Evolutionary conservation across 2,797 vertebrate genomes (phyloP), one percentile per base, ranked within the genome.

Genomic region (Sphaeramia orbicularis): DNA sequence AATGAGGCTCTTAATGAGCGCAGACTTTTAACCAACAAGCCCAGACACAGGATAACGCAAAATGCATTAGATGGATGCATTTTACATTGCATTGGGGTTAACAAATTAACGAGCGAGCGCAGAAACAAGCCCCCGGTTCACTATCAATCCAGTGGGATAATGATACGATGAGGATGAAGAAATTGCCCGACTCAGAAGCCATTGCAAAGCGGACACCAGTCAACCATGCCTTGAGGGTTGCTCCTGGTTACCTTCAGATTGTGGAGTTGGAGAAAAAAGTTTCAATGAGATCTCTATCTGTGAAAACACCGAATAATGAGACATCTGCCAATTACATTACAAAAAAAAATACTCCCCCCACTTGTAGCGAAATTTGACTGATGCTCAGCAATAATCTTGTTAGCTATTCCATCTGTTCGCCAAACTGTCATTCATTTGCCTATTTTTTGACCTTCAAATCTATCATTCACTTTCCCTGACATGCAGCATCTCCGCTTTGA

Each of bases 361-460:
- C n/a, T n/a, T n/a, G n/a, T n/a, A n/a, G n/a, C n/a, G n/a, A n/a
- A n/a, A n/a, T 24, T 30, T 65, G 41, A 32, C 40, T 54, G 63
- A 54, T 63, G 30, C 65, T 66, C 45, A 15, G 48, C 64, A 63
- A 80, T 71, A 60, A 69, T 65, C 37, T 30, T 57, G 62, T 73
- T 61, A 57, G 76, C 40, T 61, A 18, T 71, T 71, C 60, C 54
- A 71, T 85, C 78, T 76, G 62, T 69, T 80, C 53, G 32, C 61
- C 57, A 75, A 78, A 70, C 78, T 77, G 71, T 83, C 78, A 71
- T 75, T 87, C 65, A 85, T 80, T 81, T 86, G 78, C 71, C 74
- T 89, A 74, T 87, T 91, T 89, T 89, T 89, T 85, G 74, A 91
- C 90, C 88, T 89, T 90, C 88, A 80, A 32, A 74, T 90, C 62